Conservation (phyloP, 2,113 vertebrate genomes). For the Callocephalon fimbriatum region DNA sequence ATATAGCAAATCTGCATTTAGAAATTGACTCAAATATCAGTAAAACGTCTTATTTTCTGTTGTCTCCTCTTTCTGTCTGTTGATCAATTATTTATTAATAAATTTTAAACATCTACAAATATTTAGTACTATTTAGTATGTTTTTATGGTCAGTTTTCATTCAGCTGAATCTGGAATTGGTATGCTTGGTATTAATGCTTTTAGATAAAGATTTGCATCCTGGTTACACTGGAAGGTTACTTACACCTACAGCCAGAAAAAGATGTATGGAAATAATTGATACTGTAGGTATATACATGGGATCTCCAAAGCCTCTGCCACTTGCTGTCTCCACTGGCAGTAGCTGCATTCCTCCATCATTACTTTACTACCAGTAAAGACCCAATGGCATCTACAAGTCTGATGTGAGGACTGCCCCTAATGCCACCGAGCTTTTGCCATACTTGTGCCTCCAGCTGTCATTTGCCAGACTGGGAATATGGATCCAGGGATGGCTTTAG, state of each 20-base stretch:
- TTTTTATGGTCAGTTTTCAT: not conserved
- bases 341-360: conserved; percentile 14
- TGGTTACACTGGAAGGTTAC: not conserved
- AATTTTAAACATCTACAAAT: not conserved
- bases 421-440: conserved; percentile 16
- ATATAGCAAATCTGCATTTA: not conserved
- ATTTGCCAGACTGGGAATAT: not conserved
- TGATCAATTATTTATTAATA: not conserved
- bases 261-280: not conserved
- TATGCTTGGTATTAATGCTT: not conserved
- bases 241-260: not conserved
- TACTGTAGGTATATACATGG: not conserved
- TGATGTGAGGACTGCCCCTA: not conserved
- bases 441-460: not conserved
- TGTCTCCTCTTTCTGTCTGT: not conserved
- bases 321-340: not conserved
- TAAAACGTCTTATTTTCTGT: not conserved
- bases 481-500: not conserved
- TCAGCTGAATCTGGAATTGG: not conserved
- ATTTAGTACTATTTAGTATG: not conserved
- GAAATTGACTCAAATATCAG: not conserved
- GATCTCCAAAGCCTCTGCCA: not conserved
- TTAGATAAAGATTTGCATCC: not conserved
- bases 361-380: not conserved
- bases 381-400: not conserved